Evolutionary conservation across 2,113 vertebrate genomes (phyloP).

Genomic region (Paracanthobrama guichenoti): DNA sequence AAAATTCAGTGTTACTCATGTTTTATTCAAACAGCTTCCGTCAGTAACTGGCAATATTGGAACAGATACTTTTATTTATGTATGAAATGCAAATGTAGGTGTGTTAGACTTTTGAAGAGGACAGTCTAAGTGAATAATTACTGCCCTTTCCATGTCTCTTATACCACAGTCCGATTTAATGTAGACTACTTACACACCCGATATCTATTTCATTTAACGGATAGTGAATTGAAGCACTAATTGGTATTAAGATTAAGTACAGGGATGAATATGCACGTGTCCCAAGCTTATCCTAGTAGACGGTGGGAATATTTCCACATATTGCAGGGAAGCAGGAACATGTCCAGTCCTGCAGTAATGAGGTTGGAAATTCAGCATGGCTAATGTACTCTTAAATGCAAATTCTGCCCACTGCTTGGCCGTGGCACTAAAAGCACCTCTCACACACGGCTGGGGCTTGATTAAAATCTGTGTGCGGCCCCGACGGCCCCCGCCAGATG

Average conservation of each 20-base stretch:
- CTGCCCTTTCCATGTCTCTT: constrained; percentile 15
- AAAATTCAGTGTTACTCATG: neutral
- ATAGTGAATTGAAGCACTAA: constrained; percentile 19
- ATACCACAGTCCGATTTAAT: neutral
- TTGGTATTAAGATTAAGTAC: constrained; percentile 21
- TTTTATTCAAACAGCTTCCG: constrained; percentile 6
- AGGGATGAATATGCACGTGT: constrained; percentile 17
- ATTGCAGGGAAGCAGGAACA: neutral
- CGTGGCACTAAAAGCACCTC: constrained; percentile 39
- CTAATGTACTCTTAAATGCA: constrained; percentile 52
- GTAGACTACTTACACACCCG: neutral
- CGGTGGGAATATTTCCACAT: neutral
- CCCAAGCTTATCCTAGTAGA: neutral
- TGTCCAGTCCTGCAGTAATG: neutral
- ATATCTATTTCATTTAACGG: neutral
- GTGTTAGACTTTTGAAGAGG: neutral
- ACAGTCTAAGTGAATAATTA: constrained; percentile 8
- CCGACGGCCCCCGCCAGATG: constrained; percentile 55
- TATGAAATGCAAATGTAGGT: constrained; percentile 41
- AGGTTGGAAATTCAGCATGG: constrained; percentile 23
- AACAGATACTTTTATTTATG: constrained; percentile 28
- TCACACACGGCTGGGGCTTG: constrained; percentile 51
- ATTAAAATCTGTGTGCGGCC: constrained; percentile 64
- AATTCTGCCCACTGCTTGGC: constrained; percentile 52
- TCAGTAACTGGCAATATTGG: neutral